Evolutionary conservation across 1,140 invertebrate genomes (phyloP), one percentile per base, ranked within the genome.

Genomic region (Cydia fagiglandana): DNA sequence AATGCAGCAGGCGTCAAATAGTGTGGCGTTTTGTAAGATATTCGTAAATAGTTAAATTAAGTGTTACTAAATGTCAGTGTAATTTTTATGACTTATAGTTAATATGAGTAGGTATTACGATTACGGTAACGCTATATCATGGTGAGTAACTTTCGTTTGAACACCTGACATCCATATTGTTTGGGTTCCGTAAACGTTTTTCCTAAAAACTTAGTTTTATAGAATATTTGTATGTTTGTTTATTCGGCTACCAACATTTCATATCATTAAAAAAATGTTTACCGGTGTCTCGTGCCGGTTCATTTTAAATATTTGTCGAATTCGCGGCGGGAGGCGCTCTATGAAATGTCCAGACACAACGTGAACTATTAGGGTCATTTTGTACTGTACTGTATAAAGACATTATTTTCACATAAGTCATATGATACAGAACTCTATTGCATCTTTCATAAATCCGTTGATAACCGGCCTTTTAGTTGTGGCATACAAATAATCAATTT

Each of bases 91-190:
- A 86, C 79, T 82, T 84, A 84, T 83, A 90, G 78, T 88, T 85
- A 91, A 87, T 87, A 93, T 93, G 93, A 93, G 90, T 88, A 92
- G 92, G 90, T 93, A 93, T 91, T 93, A 92, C 89, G 93, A 93
- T 89, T 93, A 92, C 86, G 87, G 88, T 86, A 93, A 90, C 86
- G 89, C 88, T 76, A 91, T 93, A 89, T 93, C 92, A 90, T 93
- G 93, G 93, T 93, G 76, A 93, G 93, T 93, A 81, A 80, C 38
- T 80, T 83, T 75, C 76, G 76, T 82, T 80, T 79, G 61, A 79
- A 78, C 76, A 66, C 64, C 75, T 86, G 84, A 88, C 89, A 86
- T 87, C 86, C 89, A 91, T 91, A 86, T 90, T 90, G 88, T 83
- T 88, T 89, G 76, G 83, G 83, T 83, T 84, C 83, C 88, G 81